Evolutionary conservation across 2,797 vertebrate species (phyloP).

Genomic region (Bovichtus diacanthus): DNA sequence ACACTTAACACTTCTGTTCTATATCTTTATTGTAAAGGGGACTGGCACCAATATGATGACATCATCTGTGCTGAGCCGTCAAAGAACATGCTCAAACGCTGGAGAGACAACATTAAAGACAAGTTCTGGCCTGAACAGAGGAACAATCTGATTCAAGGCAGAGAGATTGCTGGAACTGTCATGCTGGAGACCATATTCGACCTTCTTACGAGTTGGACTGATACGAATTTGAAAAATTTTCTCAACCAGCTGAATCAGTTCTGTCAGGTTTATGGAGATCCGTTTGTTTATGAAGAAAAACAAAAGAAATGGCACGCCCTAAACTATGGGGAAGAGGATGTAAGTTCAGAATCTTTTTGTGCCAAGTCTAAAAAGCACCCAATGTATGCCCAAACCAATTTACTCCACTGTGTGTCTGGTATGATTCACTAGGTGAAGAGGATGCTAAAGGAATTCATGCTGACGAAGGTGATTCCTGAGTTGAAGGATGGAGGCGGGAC

Average conservation of each 20-base stretch:
- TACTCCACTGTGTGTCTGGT: slow-evolving; percentile 14
- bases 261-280: slow-evolving; percentile 53
- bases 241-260: slow-evolving; percentile 87
- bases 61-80: slow-evolving; percentile 85
- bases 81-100: fast-evolving
- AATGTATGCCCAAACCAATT: not conserved
- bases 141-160: slow-evolving; percentile 77
- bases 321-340: slow-evolving; percentile 74
- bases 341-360: slow-evolving; percentile 53
- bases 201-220: slow-evolving; percentile 84
- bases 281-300: slow-evolving; percentile 69
- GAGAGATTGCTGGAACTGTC: slow-evolving; percentile 82
- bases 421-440: slow-evolving; percentile 78
- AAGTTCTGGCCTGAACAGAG: fast-evolving
- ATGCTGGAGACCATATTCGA: slow-evolving; percentile 91
- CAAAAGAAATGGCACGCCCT: slow-evolving; percentile 64
- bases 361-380: fast-evolving
- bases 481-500: slow-evolving; percentile 25
- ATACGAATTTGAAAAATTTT: slow-evolving; percentile 85
- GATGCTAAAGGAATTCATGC: slow-evolving; percentile 80
- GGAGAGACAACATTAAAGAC: no score
- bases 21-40: slow-evolving; percentile 66
- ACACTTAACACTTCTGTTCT: not conserved
- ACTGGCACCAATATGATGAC: slow-evolving; percentile 98
- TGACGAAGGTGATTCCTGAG: slow-evolving; percentile 57